Evolutionary conservation across 2,797 vertebrate genomes (phyloP), one percentile per base, ranked within the genome.

Genomic region (Gadopsis bispinosus): DNA sequence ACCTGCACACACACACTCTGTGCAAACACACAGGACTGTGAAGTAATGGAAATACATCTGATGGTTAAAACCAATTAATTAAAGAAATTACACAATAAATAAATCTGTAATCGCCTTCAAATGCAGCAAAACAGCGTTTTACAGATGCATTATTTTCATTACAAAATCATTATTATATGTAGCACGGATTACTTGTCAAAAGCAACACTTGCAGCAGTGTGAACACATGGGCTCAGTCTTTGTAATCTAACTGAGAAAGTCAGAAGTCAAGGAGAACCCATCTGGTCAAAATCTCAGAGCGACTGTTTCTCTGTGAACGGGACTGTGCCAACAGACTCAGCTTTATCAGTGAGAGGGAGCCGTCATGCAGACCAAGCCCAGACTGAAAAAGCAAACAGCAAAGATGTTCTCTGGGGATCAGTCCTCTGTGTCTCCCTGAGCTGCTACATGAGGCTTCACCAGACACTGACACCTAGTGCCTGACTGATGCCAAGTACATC

Each of bases 381-480:
- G 70, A 84, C 51, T 55, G 68, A 78, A 84, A 84, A 64, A 78
- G 63, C 51, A 74, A 85, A 82, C 59, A 78, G 56, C n/a, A 47
- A 16, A 77, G 45, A 56, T 45, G 81, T 81, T 84, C 50, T 45
- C 65, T 45, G 56, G 60, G 73, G 76, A 75, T 75, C 76, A 64
- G 61, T 51, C 67, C 45, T 62, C 26, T 35, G 53, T 37, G 37
- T 77, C 47, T 62, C 51, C 59, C 50, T 58, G 37, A 80, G 63
- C 70, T 59, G 50, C 16, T n/a, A 31, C 60, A 60, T 0, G 6
- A 85, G 68, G 47, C 53, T 81, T 75, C 61, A 53, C 33, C 29
- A 77, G 87, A 78, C 14, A 22, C 58, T 71, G 89, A 91, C 91
- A 93, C 75, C 91, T 93, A 90, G 88, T 91, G 90, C 59, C 86